Base-by-base conservation (phyloP, 2,113 vertebrate species). In the Rafetus swinhoei region DNA sequence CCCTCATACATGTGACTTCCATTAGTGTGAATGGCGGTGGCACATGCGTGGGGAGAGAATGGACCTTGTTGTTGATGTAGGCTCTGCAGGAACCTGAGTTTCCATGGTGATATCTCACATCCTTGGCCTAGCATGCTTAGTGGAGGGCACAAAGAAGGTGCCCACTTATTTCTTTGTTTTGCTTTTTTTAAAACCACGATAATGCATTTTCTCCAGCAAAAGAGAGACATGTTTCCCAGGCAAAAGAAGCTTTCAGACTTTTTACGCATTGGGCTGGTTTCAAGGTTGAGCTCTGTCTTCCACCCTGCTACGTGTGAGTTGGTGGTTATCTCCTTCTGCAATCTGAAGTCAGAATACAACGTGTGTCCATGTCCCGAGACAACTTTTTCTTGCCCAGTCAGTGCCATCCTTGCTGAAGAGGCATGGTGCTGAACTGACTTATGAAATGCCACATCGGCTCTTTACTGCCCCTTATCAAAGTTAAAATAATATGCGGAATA, bases 361-460 rank as follows among this genome's bases (percentile, higher is more conserved):
- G 0, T 39, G 65, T 81, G 4, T 65, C 77, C 69, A 11, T 11
- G 1, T 29, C 29, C 69, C 29, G 9, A 14, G 45, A 52, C 14
- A 50, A 6, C 62, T 77, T 39, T 62, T 0, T 72, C 27, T 72
- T 72, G 24, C 59, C 25, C 65, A 18, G 32, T 9, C 1, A 13
- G n/a, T 69, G 15, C 16, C 4, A 35, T 69, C n/a, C 7, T 7
- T 69, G 0, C 0, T 0, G 1, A 0, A 12, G 29, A 1, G 9
- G 15, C 2, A 3, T 35, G 25, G 7, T 25, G 57, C 29, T 72
- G 24, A 9, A n/a, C 57, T 52, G 65, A 87, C 72, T 56, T 84
- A 87, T 19, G 35, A 82, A 72, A 4, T 56, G 27, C 1, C 14
- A 54, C 53, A 12, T n/a, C 3, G 60, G 27, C 45, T 62, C 53